Conservation (phyloP, 2,113 vertebrate species). For the Daboia siamensis region DNA sequence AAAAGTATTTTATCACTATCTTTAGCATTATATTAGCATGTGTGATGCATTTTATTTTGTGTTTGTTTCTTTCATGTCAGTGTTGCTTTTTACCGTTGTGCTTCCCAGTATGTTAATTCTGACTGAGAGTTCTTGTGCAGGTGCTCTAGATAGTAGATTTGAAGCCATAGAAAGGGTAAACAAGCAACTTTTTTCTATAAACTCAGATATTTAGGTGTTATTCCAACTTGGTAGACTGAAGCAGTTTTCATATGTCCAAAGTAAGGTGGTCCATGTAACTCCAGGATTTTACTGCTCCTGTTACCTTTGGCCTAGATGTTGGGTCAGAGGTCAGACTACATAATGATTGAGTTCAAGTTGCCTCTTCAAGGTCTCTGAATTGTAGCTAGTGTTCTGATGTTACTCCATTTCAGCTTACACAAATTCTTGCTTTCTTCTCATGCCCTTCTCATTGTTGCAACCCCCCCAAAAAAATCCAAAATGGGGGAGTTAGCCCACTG, state of each 20-base stretch:
- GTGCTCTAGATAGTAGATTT: background rate
- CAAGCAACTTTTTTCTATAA: background rate
- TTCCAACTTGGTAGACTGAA: background rate
- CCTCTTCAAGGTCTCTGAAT: background rate
- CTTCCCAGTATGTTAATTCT: background rate
- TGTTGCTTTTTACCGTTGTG: background rate
- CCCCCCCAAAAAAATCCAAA: background rate
- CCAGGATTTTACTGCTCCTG: background rate
- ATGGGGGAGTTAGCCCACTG: background rate
- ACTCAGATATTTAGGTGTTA: background rate
- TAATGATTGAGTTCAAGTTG: background rate
- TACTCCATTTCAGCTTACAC: background rate
- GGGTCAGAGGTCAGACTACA: background rate
- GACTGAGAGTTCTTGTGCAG: background rate
- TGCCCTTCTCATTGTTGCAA: background rate
- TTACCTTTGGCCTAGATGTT: background rate
- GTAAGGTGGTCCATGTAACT: background rate
- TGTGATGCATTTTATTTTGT: background rate
- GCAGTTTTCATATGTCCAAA: background rate
- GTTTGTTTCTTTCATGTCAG: background rate
- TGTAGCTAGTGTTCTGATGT: background rate
- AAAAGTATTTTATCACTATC: background rate
- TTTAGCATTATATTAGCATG: background rate
- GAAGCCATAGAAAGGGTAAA: background rate
- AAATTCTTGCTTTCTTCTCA: background rate